Evolutionary conservation across 1,140 invertebrate genomes (phyloP).

Genomic region (Camponotus floridanus): DNA sequence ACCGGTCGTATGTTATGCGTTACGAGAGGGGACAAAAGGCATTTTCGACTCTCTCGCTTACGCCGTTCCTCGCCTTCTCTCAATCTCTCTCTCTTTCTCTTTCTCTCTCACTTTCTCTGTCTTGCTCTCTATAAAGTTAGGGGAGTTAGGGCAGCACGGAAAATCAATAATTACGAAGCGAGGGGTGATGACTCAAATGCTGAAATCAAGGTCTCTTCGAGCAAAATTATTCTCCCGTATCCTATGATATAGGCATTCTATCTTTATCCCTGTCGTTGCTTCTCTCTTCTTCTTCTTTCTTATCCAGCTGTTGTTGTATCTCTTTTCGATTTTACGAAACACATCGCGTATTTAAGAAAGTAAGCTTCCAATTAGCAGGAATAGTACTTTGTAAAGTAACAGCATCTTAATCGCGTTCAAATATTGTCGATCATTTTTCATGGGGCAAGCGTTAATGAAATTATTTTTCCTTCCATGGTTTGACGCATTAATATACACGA

Average conservation of each 20-base stretch:
- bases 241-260: constrained; percentile 63
- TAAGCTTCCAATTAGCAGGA: neutral
- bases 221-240: constrained; percentile 81
- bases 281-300: neutral
- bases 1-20: constrained; percentile 77
- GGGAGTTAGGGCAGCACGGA: constrained; percentile 84
- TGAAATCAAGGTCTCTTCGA: constrained; percentile 85
- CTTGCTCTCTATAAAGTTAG: constrained; percentile 82
- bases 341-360: neutral
- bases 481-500: neutral
- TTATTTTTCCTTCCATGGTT: neutral
- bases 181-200: constrained; percentile 86
- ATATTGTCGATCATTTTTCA: neutral
- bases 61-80: constrained; percentile 51
- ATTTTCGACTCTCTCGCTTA: constrained; percentile 81
- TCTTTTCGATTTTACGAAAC: neutral
- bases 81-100: constrained; percentile 70
- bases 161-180: constrained; percentile 87
- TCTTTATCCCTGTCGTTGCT: constrained; percentile 41
- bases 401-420: neutral
- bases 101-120: constrained; percentile 73
- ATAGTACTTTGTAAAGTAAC: neutral
- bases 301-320: neutral
- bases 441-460: neutral
- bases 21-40: constrained; percentile 83